Evolutionary conservation across 1,140 invertebrate genomes (phyloP), one percentile per base, ranked within the genome.

Genomic region (Rhysida immarginata): DNA sequence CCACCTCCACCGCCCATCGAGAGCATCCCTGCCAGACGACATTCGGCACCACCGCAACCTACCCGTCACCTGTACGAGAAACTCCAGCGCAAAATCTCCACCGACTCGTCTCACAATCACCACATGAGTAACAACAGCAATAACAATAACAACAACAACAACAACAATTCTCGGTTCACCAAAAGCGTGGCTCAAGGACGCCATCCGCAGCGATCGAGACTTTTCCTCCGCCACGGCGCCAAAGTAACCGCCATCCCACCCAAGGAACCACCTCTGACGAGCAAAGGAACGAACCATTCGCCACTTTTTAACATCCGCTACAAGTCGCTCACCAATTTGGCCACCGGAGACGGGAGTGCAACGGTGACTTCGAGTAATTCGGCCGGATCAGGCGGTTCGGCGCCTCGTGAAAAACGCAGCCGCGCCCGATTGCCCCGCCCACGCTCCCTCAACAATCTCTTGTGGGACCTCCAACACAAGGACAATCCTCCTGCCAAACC

Each of bases 351-450:
- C 63, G 70, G 85, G 55, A 85, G 87, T n/a, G n/a, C n/a, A 1
- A 90, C 87, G 3, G 73, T 91, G 54, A 85, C 90, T 66, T 90
- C 87, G 20, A 88, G 85, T 69, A 85, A 88, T 68, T 88, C 85
- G 20, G 85, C 83, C 0, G 85, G 88, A 69, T 89, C 86, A 0
- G 66, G 61, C 3, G 82, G 80, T 0, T 80, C 81, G 21, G 59
- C 58, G 8, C 61, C 62, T 23, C 87, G 61, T 23, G 54, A 61
- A 45, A 58, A 55, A 25, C 60, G 87, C 65, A 78, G 85, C 67
- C 74, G 65, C 25, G 58, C 65, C 14, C 65, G 64, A 58, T 63
- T 74, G 13, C 66, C 63, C 41, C 64, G 73, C 29, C 85, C 86
- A 13, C 78, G 84, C 59, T 89, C 85, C 55, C 74, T 90, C 63